Evolutionary conservation across 2,113 vertebrate genomes (phyloP).

Genomic region (Chrysemys picta): DNA sequence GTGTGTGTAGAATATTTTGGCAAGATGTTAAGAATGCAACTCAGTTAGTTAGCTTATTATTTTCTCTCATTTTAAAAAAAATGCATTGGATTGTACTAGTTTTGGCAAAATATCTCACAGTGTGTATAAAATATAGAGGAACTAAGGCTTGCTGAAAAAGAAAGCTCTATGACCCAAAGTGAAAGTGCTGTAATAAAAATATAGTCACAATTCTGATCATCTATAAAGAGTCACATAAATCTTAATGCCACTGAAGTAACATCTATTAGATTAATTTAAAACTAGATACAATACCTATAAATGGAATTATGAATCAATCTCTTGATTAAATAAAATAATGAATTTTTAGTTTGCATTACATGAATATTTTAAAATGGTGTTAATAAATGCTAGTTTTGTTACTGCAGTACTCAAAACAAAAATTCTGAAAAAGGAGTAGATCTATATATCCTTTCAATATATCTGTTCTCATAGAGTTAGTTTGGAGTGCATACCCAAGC

Average conservation of each 20-base stretch:
- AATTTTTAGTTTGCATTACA: neutral
- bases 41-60: neutral
- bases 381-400: neutral
- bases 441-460: neutral
- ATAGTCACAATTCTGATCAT: neutral
- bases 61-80: neutral
- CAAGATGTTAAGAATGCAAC: neutral
- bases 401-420: neutral
- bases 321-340: neutral
- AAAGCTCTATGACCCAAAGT: neutral
- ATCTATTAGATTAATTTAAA: neutral
- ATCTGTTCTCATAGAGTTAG: neutral
- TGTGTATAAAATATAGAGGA: neutral
- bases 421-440: neutral
- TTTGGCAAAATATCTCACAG: neutral
- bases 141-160: neutral
- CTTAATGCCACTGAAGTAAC: neutral
- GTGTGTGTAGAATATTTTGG: neutral
- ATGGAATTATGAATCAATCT: rapidly evolving
- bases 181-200: neutral
- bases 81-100: neutral
- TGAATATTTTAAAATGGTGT: neutral
- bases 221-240: neutral
- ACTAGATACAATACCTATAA: rapidly evolving
- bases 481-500: neutral